phyloP scores from a whole-genome alignment of 2,797 vertebrate species.

The Valencia hispanica region DNA sequence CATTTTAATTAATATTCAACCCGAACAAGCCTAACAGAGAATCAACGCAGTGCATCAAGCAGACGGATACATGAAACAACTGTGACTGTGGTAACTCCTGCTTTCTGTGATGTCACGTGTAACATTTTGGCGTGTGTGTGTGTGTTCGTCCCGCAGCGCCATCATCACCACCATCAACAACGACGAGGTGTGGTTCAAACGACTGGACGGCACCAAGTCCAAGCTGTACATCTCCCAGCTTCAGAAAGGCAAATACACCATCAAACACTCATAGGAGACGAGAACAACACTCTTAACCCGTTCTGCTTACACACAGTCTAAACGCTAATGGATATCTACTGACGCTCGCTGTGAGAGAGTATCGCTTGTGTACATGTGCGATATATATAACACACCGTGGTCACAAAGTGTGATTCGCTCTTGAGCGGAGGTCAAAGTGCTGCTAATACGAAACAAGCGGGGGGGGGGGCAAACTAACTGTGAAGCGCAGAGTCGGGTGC shows the following conservation, averaged over 20 bases:
- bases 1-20: too few species aligned
- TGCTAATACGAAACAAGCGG: slow-evolving; percentile 50
- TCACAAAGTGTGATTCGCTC: slow-evolving; percentile 75
- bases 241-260: slow-evolving; percentile 99
- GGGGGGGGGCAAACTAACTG: slow-evolving; percentile 37
- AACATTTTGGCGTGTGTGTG: background rate
- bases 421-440: slow-evolving; percentile 67
- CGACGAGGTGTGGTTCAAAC: slow-evolving; percentile 99
- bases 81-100: background rate
- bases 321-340: slow-evolving; percentile 2
- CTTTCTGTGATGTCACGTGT: background rate
- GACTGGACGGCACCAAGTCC: slow-evolving; percentile 96
- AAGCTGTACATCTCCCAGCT: slow-evolving; percentile 99
- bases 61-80: too few species aligned
- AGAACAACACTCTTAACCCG: slow-evolving; percentile 2
- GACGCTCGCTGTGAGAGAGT: slow-evolving; percentile 15
- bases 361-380: slow-evolving; percentile 65
- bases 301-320: slow-evolving; percentile 5
- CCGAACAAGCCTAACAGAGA: too few species aligned
- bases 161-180: slow-evolving; percentile 98
- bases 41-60: too few species aligned
- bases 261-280: slow-evolving; percentile 85
- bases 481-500: slow-evolving; percentile 63
- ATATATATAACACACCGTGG: slow-evolving; percentile 60
- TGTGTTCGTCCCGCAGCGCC: slow-evolving; percentile 81